Evolutionary conservation across 53 echinoderm and acorn worm species (phyloP).

Genomic region (Mesocentrotus franciscanus): DNA sequence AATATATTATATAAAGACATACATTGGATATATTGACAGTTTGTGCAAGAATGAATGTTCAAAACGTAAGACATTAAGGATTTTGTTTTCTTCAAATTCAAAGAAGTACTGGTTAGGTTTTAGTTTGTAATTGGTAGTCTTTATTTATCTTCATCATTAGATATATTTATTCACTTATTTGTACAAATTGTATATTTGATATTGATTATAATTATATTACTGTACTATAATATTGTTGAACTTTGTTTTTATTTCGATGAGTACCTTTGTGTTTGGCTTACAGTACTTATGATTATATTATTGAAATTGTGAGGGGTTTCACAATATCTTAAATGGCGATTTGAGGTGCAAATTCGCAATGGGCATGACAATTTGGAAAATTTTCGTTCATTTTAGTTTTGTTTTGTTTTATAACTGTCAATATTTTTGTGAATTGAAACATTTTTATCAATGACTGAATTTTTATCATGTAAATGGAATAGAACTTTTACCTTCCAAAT

Average conservation of each 20-base stretch:
- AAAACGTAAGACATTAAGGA: not conserved
- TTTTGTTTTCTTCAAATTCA: not conserved
- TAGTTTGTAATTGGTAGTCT: constrained; percentile 6
- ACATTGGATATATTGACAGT: constrained; percentile 7
- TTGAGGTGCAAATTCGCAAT: constrained; percentile 40
- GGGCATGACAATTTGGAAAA: not conserved
- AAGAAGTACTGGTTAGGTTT: not conserved
- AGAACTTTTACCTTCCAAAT: constrained; percentile 35
- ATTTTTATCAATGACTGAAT: constrained; percentile 19
- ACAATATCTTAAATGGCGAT: constrained; percentile 32
- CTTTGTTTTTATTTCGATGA: not conserved
- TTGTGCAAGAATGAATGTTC: not conserved
- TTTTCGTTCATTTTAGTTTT: not conserved
- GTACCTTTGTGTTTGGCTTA: constrained; percentile 49
- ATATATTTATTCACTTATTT: constrained; percentile 55
- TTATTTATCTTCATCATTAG: constrained; percentile 27
- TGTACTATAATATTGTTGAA: constrained; percentile 44
- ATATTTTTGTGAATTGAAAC: not conserved
- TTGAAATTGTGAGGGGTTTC: constrained; percentile 20
- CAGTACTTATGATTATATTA: constrained; percentile 57
- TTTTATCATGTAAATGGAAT: constrained; percentile 48
- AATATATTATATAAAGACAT: not conserved
- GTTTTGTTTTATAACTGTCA: constrained; percentile 9
- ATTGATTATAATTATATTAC: constrained; percentile 50
- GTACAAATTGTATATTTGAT: constrained; percentile 64